A percentile compares a stretch with the other conserved stretches of the same genome.
Evolutionary conservation across 2,113 vertebrate species (phyloP).

Genomic region (Callipepla squamata): DNA sequence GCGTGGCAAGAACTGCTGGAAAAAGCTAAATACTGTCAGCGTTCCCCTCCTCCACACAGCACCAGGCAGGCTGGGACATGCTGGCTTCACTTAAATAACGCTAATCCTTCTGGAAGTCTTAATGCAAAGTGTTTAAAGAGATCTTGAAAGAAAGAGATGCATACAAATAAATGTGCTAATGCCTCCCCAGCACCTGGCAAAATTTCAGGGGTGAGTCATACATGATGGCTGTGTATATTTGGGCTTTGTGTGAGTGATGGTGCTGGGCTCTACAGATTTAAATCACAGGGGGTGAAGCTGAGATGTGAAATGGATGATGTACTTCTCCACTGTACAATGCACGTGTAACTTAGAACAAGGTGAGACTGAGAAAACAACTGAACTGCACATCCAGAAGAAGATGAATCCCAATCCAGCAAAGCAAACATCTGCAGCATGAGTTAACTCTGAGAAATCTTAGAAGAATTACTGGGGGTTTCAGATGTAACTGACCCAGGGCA

Average conservation of each 20-base stretch:
- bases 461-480: neutral
- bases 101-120: slow-evolving; percentile 32
- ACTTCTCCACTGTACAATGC: neutral
- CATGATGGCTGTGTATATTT: neutral
- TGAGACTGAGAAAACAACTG: neutral
- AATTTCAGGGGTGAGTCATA: slow-evolving; percentile 42
- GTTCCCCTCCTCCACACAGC: neutral
- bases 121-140: neutral
- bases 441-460: neutral
- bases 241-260: neutral
- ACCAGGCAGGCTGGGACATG: neutral
- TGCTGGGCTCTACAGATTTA: neutral
- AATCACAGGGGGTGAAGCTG: slow-evolving; percentile 13
- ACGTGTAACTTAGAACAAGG: neutral
- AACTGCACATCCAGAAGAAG: neutral
- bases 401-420: neutral
- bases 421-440: neutral
- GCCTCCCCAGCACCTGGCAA: slow-evolving; percentile 27
- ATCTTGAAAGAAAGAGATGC: slow-evolving; percentile 21
- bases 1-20: neutral
- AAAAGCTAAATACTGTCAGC: neutral
- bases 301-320: neutral
- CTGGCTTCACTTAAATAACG: slow-evolving; percentile 5
- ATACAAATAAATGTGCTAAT: slow-evolving; percentile 42
- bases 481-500: neutral